Percentiles rank a stretch among this genome's conserved stretches.
Evolutionary conservation across 2,113 vertebrate species (phyloP).

Genomic region (Dipodomys spectabilis): DNA sequence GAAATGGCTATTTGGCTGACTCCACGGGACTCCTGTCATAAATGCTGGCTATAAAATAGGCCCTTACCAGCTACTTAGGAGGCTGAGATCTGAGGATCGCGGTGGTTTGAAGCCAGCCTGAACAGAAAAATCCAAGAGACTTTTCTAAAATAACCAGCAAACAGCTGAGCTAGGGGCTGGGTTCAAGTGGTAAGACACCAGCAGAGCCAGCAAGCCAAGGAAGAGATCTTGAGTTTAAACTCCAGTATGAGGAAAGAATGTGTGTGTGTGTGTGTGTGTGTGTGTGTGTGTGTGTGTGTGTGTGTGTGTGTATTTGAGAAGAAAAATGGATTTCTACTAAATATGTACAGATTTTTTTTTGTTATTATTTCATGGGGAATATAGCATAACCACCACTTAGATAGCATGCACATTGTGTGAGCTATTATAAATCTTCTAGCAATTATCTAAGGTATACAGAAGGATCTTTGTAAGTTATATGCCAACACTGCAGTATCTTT

Average conservation of each 20-base stretch:
- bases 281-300: no score
- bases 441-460: background rate
- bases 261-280: no score
- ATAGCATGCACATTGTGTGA: background rate
- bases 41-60: background rate
- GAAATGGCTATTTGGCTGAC: background rate
- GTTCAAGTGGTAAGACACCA: no score
- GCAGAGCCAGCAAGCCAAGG: no score
- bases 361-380: background rate
- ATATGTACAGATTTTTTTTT: background rate
- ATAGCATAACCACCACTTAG: background rate
- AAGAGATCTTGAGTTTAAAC: no score
- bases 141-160: no score
- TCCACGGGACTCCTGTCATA: background rate
- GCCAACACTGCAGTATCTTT: background rate
- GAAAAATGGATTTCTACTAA: background rate
- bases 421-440: background rate
- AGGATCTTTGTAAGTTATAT: background rate
- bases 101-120: no score
- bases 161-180: no score
- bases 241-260: no score
- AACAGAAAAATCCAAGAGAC: no score
- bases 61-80: no score
- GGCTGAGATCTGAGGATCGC: no score
- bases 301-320: background rate